Conservation (phyloP, 1,140 invertebrate genomes). For the Ips typographus region DNA sequence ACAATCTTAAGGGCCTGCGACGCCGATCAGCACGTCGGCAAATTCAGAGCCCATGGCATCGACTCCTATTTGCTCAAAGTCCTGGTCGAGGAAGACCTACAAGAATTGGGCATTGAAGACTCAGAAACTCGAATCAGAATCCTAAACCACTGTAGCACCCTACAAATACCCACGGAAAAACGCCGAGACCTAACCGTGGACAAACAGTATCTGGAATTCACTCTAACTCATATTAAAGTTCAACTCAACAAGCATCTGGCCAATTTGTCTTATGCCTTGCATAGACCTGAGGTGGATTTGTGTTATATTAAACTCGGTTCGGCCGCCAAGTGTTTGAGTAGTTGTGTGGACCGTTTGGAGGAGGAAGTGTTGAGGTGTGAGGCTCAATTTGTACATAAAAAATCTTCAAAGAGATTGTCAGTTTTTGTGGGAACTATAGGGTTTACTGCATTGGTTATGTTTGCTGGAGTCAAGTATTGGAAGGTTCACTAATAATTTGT, state of each 20-base stretch:
- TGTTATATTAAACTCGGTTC: conserved; percentile 33
- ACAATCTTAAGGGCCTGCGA: conserved; percentile 33
- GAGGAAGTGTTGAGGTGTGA: conserved; percentile 27
- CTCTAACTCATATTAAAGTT: conserved; percentile 28
- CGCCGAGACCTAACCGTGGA: conserved; percentile 18
- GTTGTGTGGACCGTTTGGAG: conserved; percentile 28
- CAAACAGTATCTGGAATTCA: conserved; percentile 11
- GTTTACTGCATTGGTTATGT: not conserved
- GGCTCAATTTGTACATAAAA: not conserved
- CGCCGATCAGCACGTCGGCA: conserved; percentile 32
- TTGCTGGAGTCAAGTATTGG: not conserved
- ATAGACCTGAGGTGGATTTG: conserved; percentile 27
- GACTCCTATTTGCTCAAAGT: conserved; percentile 32
- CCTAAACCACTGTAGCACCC: conserved; percentile 24
- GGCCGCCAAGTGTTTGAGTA: conserved; percentile 28
- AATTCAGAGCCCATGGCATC: conserved; percentile 34
- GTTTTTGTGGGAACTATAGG: not conserved
- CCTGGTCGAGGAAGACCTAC: conserved; percentile 37
- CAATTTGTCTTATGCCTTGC: conserved; percentile 29
- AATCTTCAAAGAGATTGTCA: not conserved
- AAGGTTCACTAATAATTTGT: not conserved
- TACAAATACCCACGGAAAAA: conserved; percentile 38
- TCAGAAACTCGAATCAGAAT: conserved; percentile 20
- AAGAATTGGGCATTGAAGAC: conserved; percentile 36
- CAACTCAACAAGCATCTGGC: conserved; percentile 35